A percentile compares a stretch with the other conserved stretches of the same genome.
Evolutionary conservation across 2,888 invertebrate genomes (phyloP).

Genomic region (Eretmocerus hayati): DNA sequence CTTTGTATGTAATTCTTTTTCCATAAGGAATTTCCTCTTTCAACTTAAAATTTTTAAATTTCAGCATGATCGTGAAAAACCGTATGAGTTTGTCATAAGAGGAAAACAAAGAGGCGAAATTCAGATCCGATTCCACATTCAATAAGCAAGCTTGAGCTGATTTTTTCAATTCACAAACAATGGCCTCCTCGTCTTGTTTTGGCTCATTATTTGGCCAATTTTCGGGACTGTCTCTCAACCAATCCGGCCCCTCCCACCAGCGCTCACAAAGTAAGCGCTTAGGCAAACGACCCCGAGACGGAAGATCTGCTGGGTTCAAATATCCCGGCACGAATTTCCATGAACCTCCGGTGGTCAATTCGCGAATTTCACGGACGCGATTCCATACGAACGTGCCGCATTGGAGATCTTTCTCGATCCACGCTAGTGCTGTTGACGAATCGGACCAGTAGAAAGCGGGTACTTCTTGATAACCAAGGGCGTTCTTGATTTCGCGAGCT

Average conservation of each 20-base stretch:
- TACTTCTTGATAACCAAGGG: background rate
- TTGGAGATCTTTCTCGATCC: background rate
- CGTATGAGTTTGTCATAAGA: slow-evolving; percentile 19
- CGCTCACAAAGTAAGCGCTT: slow-evolving; percentile 26
- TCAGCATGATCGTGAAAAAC: slow-evolving; percentile 23
- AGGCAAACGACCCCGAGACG: slow-evolving; percentile 21
- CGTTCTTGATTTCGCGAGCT: background rate
- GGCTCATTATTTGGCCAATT: background rate
- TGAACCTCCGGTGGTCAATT: background rate
- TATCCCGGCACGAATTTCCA: background rate
- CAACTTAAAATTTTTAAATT: slow-evolving; percentile 1
- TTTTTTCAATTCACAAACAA: background rate
- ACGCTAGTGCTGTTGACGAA: background rate
- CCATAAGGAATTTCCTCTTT: background rate
- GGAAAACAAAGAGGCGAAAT: background rate
- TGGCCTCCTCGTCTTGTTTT: background rate
- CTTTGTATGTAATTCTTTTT: background rate
- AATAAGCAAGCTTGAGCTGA: background rate
- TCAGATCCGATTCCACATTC: background rate
- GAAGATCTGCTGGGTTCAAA: background rate
- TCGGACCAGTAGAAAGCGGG: background rate
- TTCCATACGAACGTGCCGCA: background rate
- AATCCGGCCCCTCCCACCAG: slow-evolving; percentile 32
- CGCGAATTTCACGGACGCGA: background rate
- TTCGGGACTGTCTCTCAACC: slow-evolving; percentile 24